phyloP scores from a whole-genome alignment of 2,797 vertebrate genomes.

The Leuciscus waleckii region DNA sequence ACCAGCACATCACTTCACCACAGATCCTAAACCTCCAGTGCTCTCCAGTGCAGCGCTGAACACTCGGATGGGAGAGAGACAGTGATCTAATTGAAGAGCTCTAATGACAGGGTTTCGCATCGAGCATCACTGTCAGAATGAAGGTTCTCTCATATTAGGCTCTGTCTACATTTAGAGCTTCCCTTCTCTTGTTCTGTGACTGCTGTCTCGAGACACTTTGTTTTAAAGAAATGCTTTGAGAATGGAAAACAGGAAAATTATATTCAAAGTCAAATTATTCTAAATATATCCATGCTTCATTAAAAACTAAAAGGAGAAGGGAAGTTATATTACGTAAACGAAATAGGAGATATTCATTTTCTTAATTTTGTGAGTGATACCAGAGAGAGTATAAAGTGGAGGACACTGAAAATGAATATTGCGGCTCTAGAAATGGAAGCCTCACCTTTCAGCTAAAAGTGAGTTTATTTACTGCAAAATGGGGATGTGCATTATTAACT shows the following conservation, averaged over 20 bases:
- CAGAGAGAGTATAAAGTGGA: background rate
- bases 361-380: background rate
- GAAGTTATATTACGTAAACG: background rate
- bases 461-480: background rate
- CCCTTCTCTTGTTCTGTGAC: conserved; percentile 27
- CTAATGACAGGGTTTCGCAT: conserved; percentile 51
- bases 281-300: background rate
- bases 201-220: conserved; percentile 30
- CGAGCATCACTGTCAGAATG: conserved; percentile 53
- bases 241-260: conserved; percentile 29
- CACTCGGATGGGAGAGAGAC: conserved; percentile 28
- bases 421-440: background rate
- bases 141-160: conserved; percentile 44
- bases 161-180: conserved; percentile 32
- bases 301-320: background rate
- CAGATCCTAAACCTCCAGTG: conserved; percentile 19
- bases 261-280: conserved; percentile 13
- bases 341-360: background rate
- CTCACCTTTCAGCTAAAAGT: background rate
- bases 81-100: conserved; percentile 56
- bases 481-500: background rate
- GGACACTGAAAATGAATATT: background rate
- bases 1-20: conserved; percentile 44
- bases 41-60: conserved; percentile 17
- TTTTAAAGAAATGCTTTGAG: conserved; percentile 13